Percentiles rank a stretch among this genome's conserved stretches.
Evolutionary conservation across 2,888 invertebrate species (phyloP).

Genomic region (Cosmia pyralina): DNA sequence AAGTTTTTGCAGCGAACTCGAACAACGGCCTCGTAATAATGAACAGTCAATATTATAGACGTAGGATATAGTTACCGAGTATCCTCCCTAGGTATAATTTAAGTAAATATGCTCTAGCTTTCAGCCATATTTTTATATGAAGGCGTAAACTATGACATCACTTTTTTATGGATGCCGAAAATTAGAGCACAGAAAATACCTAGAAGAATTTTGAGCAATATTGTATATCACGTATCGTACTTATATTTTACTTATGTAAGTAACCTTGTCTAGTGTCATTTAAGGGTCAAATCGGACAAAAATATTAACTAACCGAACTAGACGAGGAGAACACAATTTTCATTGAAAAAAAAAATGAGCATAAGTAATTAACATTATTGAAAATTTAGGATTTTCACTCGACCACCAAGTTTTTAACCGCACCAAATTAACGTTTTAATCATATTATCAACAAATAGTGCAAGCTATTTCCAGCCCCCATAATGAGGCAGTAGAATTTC

Average conservation of each 20-base stretch:
- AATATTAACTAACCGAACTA: not conserved
- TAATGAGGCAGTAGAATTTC: slow-evolving; percentile 23
- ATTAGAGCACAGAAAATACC: slow-evolving; percentile 25
- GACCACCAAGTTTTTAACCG: not conserved
- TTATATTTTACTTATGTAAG: not conserved
- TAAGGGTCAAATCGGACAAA: not conserved
- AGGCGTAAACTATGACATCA: slow-evolving; percentile 42
- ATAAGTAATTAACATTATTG: not conserved
- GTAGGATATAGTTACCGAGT: slow-evolving; percentile 1
- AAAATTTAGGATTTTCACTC: not conserved
- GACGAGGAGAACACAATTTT: no score
- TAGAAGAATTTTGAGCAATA: slow-evolving; percentile 16
- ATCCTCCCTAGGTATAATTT: slow-evolving; percentile 28
- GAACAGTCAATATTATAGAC: slow-evolving; percentile 9
- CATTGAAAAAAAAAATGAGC: not conserved
- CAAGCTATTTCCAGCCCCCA: slow-evolving; percentile 13
- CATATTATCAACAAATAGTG: slow-evolving; percentile 18
- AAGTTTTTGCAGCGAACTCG: slow-evolving; percentile 50
- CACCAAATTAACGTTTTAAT: slow-evolving; percentile 10
- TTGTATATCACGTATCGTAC: slow-evolving; percentile 25
- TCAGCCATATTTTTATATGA: slow-evolving; percentile 37
- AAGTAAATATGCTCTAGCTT: slow-evolving; percentile 31
- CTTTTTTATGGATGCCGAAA: slow-evolving; percentile 44
- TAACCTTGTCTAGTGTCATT: slow-evolving; percentile 8
- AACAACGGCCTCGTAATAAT: slow-evolving; percentile 45